Evolutionary conservation across 2,797 vertebrate species (phyloP).

Genomic region (Anabas testudineus): DNA sequence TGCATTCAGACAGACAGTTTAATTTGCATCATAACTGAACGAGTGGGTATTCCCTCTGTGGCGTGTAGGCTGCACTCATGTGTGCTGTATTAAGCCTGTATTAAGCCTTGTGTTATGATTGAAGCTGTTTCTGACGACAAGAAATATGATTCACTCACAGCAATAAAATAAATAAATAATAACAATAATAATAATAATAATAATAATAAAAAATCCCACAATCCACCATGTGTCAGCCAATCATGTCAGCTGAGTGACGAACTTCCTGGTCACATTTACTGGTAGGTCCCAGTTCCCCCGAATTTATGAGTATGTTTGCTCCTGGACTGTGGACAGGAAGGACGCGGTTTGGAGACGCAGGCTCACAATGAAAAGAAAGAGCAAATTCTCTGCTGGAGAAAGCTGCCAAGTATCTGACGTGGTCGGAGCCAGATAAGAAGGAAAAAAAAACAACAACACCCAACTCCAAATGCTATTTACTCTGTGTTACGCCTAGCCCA

Average conservation of each 20-base stretch:
- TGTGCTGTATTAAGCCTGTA: constrained; percentile 6
- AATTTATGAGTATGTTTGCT: constrained; percentile 30
- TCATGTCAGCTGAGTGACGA: constrained; percentile 72
- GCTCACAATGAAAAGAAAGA: constrained; percentile 5
- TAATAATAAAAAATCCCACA: constrained; percentile 1
- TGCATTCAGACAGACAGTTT: constrained; percentile 14
- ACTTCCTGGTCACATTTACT: constrained; percentile 79
- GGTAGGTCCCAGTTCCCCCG: constrained; percentile 40
- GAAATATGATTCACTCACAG: constrained; percentile 57
- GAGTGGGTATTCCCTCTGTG: constrained; percentile 53
- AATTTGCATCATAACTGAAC: constrained; percentile 39
- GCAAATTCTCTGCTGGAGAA: constrained; percentile 15
- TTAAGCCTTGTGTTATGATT: background rate
- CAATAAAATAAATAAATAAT: too few relatives aligned
- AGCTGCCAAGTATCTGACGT: constrained; percentile 28
- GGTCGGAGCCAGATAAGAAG: constrained; percentile 50
- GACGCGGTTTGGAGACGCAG: constrained; percentile 1
- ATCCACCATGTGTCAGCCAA: constrained; percentile 53
- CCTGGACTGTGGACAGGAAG: constrained; percentile 24
- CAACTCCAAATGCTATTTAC: constrained; percentile 44
- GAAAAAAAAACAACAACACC: too few relatives aligned
- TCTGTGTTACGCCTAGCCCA: constrained; percentile 57
- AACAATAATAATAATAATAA: too few relatives aligned
- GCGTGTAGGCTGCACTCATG: constrained; percentile 37
- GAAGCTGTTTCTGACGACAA: constrained; percentile 48